A percentile compares a stretch with the other conserved stretches of the same genome.
phyloP scores from a whole-genome alignment of 2,797 vertebrate genomes.

The Hoplostethus mediterraneus region DNA sequence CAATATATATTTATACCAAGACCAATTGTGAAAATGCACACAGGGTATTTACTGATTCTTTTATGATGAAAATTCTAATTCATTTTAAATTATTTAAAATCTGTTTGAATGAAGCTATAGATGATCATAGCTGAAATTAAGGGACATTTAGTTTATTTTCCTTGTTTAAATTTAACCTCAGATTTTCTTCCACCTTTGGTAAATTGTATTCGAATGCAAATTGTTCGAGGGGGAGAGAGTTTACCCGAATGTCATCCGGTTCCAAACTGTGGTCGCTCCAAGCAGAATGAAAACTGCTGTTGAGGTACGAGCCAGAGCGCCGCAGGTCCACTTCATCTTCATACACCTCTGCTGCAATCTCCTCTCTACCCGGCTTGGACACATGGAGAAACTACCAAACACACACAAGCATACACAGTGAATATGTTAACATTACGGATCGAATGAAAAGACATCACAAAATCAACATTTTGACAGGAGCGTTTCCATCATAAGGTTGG shows the following conservation, averaged over 20 bases:
- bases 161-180: conserved; percentile 48
- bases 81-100: conserved; percentile 38
- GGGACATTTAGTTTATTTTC: conserved; percentile 46
- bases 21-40: conserved; percentile 5
- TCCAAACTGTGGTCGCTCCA: conserved; percentile 95
- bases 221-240: conserved; percentile 48
- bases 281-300: conserved; percentile 92
- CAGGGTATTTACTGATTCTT: conserved; percentile 25
- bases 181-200: conserved; percentile 43
- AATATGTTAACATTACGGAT: background rate
- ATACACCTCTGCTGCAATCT: conserved; percentile 94
- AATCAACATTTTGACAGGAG: background rate
- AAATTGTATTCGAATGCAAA: conserved; percentile 32
- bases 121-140: conserved; percentile 37
- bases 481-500: background rate
- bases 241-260: conserved; percentile 97
- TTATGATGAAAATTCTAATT: conserved; percentile 56
- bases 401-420: conserved; percentile 19
- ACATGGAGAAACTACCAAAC: conserved; percentile 86
- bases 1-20: conserved; percentile 24
- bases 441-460: background rate
- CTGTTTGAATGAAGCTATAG: conserved; percentile 31
- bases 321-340: conserved; percentile 94
- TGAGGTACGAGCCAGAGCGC: conserved; percentile 89
- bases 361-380: conserved; percentile 86